Evolutionary conservation across 2,797 vertebrate genomes (phyloP).

Genomic region (Melopsittacus undulatus): DNA sequence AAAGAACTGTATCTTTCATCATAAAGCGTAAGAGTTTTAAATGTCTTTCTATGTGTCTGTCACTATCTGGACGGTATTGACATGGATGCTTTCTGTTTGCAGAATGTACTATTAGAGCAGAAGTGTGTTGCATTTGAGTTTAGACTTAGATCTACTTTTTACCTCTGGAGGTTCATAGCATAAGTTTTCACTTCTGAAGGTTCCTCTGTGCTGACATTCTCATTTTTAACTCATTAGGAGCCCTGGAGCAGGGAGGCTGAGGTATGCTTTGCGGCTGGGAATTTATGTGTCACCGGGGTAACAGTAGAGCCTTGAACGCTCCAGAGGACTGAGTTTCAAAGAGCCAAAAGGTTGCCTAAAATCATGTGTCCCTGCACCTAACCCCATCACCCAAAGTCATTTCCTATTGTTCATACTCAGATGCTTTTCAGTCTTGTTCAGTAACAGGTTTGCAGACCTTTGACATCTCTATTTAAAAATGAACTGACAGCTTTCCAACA

Average conservation of each 20-base stretch:
- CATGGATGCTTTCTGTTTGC: background rate
- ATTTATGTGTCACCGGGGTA: constrained; percentile 18
- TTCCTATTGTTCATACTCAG: constrained; percentile 57
- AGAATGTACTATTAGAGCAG: background rate
- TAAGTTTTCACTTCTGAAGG: constrained; percentile 39
- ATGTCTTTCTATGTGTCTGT: background rate
- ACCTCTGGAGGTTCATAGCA: background rate
- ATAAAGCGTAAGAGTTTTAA: background rate
- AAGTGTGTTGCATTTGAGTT: background rate
- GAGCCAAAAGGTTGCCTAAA: constrained; percentile 53
- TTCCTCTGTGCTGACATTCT: background rate
- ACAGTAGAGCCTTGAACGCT: constrained; percentile 12
- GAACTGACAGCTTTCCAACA: constrained; percentile 29
- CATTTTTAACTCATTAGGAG: constrained; percentile 28
- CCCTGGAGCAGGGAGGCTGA: background rate
- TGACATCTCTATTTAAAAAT: constrained; percentile 56
- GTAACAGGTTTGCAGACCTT: constrained; percentile 65
- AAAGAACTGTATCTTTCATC: background rate
- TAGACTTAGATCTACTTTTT: background rate
- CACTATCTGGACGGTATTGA: background rate
- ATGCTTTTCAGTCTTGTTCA: constrained; percentile 51
- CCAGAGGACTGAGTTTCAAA: constrained; percentile 37
- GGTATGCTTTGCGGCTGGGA: background rate
- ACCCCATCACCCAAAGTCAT: constrained; percentile 41
- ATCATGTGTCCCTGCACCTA: constrained; percentile 42